Conservation (phyloP, 2,797 vertebrate genomes). For the Chloroceryle inda region DNA sequence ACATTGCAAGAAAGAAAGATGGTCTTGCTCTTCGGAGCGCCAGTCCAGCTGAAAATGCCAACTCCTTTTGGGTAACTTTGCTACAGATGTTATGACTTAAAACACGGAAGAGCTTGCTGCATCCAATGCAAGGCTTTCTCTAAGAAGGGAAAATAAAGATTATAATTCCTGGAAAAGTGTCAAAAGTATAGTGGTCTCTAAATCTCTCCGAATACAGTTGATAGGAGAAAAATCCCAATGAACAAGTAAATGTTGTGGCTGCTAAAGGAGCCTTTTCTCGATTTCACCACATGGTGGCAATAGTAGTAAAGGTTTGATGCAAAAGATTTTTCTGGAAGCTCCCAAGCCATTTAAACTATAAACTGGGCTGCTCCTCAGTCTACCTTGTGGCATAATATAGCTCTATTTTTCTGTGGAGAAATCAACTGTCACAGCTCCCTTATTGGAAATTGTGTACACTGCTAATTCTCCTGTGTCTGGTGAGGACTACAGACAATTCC, state of each 20-base stretch:
- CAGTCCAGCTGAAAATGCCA: neutral
- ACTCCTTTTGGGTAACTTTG: neutral
- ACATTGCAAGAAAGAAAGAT: neutral
- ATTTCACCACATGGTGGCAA: conserved; percentile 75
- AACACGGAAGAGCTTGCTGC: neutral
- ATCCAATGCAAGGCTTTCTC: neutral
- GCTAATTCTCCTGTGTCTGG: neutral
- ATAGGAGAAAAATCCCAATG: neutral
- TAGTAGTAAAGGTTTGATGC: conserved; percentile 61
- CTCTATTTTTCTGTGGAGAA: conserved; percentile 16
- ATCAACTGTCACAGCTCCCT: neutral
- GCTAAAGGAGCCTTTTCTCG: neutral
- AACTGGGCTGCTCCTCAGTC: conserved; percentile 31
- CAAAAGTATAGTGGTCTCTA: neutral
- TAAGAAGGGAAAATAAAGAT: neutral
- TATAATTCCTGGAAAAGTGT: neutral
- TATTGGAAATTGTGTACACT: neutral
- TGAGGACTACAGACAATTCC: neutral
- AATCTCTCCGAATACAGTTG: neutral
- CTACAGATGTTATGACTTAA: neutral
- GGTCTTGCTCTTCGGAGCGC: neutral
- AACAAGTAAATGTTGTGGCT: neutral
- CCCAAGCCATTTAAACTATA: conserved; percentile 3
- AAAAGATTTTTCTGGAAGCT: conserved; percentile 78
- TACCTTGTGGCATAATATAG: conserved; percentile 42